Conservation (phyloP, 2,797 vertebrate genomes). For the Liasis olivaceus region DNA sequence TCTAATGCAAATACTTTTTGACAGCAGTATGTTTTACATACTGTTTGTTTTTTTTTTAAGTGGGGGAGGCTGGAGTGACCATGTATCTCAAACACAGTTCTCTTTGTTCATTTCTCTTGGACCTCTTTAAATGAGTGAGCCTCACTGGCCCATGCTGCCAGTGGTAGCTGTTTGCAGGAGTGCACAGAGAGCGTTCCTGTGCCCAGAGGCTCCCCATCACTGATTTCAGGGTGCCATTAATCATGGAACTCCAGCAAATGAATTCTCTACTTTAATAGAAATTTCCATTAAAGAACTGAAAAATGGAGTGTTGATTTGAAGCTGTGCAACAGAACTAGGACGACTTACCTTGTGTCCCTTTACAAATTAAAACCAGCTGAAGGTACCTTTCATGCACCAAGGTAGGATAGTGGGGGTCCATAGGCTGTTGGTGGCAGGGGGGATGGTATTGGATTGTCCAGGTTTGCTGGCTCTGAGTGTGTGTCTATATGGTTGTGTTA, state of each 20-base stretch:
- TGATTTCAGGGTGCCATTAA: neutral
- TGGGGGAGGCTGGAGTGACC: too few relatives aligned
- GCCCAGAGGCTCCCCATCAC: neutral
- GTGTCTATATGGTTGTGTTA: neutral
- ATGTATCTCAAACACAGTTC: neutral
- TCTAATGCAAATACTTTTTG: neutral
- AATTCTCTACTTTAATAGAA: neutral
- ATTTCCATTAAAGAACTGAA: neutral
- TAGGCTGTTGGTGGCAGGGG: too few relatives aligned
- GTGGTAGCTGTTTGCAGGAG: neutral
- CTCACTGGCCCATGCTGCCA: neutral
- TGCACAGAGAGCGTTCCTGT: neutral
- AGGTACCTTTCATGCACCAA: neutral
- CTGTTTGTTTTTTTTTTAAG: neutral
- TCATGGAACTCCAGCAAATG: neutral
- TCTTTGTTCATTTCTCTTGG: neutral
- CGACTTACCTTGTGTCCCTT: neutral
- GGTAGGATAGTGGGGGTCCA: neutral
- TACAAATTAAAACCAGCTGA: neutral
- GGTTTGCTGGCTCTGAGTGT: too few relatives aligned
- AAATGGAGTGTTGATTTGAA: neutral
- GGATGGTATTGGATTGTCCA: too few relatives aligned
- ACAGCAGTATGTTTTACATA: neutral
- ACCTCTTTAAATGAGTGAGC: neutral
- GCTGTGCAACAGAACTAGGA: neutral